Percentiles rank a stretch among this genome's conserved stretches.
Evolutionary conservation across 2,888 invertebrate species (phyloP).

Genomic region (Melieria picta): DNA sequence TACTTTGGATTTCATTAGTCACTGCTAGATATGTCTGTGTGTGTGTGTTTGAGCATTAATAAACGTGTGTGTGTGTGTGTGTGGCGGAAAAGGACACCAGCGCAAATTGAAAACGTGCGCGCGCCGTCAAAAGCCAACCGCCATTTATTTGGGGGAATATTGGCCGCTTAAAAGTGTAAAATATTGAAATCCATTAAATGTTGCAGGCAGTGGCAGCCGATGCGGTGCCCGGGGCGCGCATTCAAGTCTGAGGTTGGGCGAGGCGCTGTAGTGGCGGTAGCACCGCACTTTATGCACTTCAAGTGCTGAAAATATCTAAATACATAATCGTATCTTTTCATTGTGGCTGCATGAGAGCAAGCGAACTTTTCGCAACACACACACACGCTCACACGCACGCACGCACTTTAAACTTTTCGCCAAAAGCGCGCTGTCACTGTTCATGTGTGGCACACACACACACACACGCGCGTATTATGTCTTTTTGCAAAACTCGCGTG

Average conservation of each 20-base stretch:
- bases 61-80: background rate
- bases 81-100: background rate
- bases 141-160: too few species aligned
- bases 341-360: background rate
- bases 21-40: constrained; percentile 21
- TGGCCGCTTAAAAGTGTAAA: too few species aligned
- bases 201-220: too few species aligned
- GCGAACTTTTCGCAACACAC: background rate
- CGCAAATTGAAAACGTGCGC: too few species aligned
- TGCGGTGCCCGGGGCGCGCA: too few species aligned
- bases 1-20: constrained; percentile 55
- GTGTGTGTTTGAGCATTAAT: background rate
- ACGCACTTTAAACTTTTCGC: constrained; percentile 33
- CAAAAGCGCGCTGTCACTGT: constrained; percentile 9
- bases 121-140: too few species aligned
- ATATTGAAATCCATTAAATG: too few species aligned
- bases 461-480: constrained; percentile 39
- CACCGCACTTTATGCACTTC: constrained; percentile 22
- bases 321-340: constrained; percentile 2
- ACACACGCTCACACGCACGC: background rate
- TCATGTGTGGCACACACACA: background rate
- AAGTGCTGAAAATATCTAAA: constrained; percentile 30
- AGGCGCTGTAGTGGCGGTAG: too few species aligned
- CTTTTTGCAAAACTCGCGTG: constrained; percentile 49
- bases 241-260: too few species aligned